Percentiles rank a stretch among this genome's conserved stretches.
phyloP scores from a whole-genome alignment of 2,888 invertebrate species.

The Aleiodes alternator region DNA sequence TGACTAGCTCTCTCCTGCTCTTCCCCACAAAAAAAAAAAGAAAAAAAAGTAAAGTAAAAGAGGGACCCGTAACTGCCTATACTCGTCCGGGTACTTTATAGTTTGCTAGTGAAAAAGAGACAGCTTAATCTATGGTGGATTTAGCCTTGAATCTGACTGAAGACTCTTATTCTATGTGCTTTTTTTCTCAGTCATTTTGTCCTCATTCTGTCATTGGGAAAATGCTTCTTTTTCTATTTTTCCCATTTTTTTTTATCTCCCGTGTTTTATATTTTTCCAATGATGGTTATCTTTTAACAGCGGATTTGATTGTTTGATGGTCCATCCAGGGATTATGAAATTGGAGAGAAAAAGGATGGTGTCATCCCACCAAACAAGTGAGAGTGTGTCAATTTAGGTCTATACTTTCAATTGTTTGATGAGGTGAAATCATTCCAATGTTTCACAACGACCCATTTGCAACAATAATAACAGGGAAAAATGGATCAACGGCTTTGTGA shows the following conservation, averaged over 20 bases:
- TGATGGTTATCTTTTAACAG: slow-evolving; percentile 23
- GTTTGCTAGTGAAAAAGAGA: slow-evolving; percentile 63
- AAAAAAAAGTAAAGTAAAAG: background rate
- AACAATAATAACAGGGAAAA: background rate
- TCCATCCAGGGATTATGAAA: slow-evolving; percentile 26
- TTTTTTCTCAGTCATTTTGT: slow-evolving; percentile 39
- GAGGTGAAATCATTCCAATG: slow-evolving; percentile 74
- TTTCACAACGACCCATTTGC: slow-evolving; percentile 33
- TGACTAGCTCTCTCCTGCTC: slow-evolving; percentile 46
- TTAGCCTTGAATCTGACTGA: slow-evolving; percentile 60
- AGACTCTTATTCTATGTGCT: slow-evolving; percentile 36
- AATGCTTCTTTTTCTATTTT: slow-evolving; percentile 21
- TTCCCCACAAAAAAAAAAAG: slow-evolving; percentile 20
- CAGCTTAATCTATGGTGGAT: slow-evolving; percentile 69
- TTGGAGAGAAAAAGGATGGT: slow-evolving; percentile 64
- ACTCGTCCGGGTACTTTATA: slow-evolving; percentile 65
- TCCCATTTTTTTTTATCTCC: slow-evolving; percentile 1
- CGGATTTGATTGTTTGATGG: slow-evolving; percentile 33
- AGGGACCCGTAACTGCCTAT: slow-evolving; percentile 47
- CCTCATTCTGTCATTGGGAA: slow-evolving; percentile 28
- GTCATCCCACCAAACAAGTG: slow-evolving; percentile 76
- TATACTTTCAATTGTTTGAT: slow-evolving; percentile 76
- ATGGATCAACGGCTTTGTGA: background rate
- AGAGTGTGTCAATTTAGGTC: slow-evolving; percentile 75
- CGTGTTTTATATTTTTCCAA: slow-evolving; percentile 7